Evolutionary conservation across 1,140 invertebrate genomes (phyloP).

Genomic region (Samia ricini): DNA sequence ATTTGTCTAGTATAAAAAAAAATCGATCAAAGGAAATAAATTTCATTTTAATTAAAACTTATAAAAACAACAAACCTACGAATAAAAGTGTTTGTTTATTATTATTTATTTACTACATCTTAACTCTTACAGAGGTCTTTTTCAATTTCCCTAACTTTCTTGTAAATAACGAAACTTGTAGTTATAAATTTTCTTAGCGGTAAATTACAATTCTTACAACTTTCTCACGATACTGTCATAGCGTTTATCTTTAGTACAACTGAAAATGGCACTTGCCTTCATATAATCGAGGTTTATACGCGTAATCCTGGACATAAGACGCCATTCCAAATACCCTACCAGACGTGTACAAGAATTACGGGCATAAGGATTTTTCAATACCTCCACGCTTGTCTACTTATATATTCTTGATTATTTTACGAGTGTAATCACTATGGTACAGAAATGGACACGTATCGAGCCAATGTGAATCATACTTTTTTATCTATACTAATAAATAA

Average conservation of each 20-base stretch:
- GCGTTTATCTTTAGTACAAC: constrained; percentile 35
- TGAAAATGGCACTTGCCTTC: constrained; percentile 45
- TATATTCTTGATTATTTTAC: background rate
- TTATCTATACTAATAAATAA: too few relatives aligned
- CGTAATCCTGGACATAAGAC: constrained; percentile 28
- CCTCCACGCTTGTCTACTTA: background rate
- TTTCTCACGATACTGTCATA: constrained; percentile 38
- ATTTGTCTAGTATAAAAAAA: too few relatives aligned
- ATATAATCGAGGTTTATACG: constrained; percentile 44
- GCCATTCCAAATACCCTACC: constrained; percentile 11
- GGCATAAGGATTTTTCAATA: background rate
- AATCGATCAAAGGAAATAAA: too few relatives aligned
- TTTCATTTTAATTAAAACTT: too few relatives aligned
- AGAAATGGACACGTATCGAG: too few relatives aligned
- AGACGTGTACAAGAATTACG: background rate
- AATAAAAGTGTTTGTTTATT: too few relatives aligned
- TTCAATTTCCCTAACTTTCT: constrained; percentile 2
- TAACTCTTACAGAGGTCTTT: too few relatives aligned
- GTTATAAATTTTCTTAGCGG: background rate
- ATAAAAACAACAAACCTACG: too few relatives aligned
- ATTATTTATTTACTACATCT: too few relatives aligned
- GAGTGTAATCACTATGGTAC: too few relatives aligned
- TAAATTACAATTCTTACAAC: constrained; percentile 8
- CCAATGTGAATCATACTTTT: too few relatives aligned
- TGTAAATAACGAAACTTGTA: background rate